Percentiles rank a stretch among this genome's conserved stretches.
phyloP scores from a whole-genome alignment of 2,797 vertebrate species.

The Sparidentex hasta region DNA sequence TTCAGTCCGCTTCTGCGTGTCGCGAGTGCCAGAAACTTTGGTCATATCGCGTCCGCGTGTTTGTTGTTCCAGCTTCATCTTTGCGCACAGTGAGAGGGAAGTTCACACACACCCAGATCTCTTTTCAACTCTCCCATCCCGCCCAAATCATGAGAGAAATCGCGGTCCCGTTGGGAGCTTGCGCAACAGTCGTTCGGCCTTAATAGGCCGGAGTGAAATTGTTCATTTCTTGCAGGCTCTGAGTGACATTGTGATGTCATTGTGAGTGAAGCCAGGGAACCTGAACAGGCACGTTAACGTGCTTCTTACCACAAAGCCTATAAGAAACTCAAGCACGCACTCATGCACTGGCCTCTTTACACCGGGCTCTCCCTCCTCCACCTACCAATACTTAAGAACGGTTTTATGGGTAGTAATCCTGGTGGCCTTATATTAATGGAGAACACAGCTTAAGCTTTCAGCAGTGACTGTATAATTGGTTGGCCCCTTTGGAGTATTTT shows the following conservation, averaged over 20 bases:
- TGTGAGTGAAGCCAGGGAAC: not conserved
- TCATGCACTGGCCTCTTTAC: slow-evolving; percentile 29
- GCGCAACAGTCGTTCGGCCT: slow-evolving; percentile 4
- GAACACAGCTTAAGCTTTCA: slow-evolving; percentile 50
- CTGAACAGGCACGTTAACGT: not conserved
- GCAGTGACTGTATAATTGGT: slow-evolving; percentile 59
- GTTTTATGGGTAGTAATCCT: slow-evolving; percentile 84
- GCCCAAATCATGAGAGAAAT: slow-evolving; percentile 41
- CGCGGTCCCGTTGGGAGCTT: not conserved
- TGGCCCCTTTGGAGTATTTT: slow-evolving; percentile 65
- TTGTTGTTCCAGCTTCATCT: slow-evolving; percentile 71
- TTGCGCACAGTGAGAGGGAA: slow-evolving; percentile 46
- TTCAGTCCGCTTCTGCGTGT: slow-evolving; percentile 17
- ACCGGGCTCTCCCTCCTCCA: slow-evolving; percentile 15
- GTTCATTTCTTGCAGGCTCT: slow-evolving; percentile 1
- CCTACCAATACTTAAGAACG: slow-evolving; percentile 73
- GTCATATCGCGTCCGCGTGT: slow-evolving; percentile 40
- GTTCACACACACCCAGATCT: slow-evolving; percentile 57
- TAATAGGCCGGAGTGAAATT: not conserved
- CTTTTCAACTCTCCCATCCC: slow-evolving; percentile 55
- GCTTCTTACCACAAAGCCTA: slow-evolving; percentile 14
- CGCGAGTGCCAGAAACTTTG: slow-evolving; percentile 23
- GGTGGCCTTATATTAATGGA: slow-evolving; percentile 81
- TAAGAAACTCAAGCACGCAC: not conserved
- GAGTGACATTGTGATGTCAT: slow-evolving; percentile 16